These are phyloP conservation scores for Phalacrocorax aristotelis DNA, from an alignment of 2,113 vertebrate genomes.

Conservation along the genomic window DNA sequence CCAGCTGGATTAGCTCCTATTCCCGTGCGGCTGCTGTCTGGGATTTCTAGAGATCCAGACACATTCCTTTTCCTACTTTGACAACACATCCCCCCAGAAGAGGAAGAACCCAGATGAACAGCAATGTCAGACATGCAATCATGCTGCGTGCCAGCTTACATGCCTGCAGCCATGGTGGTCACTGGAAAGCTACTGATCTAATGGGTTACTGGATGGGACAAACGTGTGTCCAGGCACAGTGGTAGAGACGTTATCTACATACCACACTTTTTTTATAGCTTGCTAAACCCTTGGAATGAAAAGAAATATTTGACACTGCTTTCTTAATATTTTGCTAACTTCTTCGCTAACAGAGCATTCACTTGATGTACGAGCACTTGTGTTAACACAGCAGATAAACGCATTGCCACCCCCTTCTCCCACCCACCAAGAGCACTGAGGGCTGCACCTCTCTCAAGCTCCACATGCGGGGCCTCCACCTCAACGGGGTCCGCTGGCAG, in stretches of 20 bases:
- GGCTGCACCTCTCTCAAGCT: conserved; percentile 75
- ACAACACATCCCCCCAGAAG: not conserved
- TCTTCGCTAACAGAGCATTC: not conserved
- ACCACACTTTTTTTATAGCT: not conserved
- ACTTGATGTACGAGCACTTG: accelerated
- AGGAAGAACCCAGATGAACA: not conserved
- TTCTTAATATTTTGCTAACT: not conserved
- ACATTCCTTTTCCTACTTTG: not conserved
- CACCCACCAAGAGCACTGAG: not conserved
- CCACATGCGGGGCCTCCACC: conserved; percentile 73
- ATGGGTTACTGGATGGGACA: not conserved
- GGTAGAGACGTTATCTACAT: not conserved
- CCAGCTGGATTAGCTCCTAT: not conserved
- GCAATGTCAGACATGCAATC: not conserved
- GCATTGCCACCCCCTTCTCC: not conserved
- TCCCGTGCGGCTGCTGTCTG: not conserved
- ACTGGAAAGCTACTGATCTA: not conserved
- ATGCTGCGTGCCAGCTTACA: accelerated
- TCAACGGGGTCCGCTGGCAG: conserved; percentile 89
- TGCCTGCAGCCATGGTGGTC: not conserved
- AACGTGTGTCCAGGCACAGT: not conserved
- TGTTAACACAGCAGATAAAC: accelerated
- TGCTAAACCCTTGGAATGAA: not conserved
- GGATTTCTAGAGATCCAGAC: not conserved
- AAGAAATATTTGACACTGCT: not conserved